Conservation (phyloP, 2,888 invertebrate species). For the Corythucha ciliata region DNA sequence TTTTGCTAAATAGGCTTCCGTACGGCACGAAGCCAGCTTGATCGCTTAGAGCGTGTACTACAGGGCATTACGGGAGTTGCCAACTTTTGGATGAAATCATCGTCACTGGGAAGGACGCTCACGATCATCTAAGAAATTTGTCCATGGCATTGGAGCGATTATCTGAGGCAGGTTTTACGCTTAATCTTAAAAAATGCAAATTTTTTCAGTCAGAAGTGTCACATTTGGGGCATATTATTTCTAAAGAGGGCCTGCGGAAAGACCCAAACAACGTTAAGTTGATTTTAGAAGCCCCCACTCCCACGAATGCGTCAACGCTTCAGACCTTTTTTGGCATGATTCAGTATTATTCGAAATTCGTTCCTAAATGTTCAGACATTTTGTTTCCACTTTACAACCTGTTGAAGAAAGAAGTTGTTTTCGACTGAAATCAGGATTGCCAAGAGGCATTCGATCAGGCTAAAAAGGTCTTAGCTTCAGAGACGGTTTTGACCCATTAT, state of each 20-base stretch:
- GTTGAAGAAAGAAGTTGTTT: neutral
- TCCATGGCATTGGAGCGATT: no score
- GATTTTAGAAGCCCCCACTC: neutral
- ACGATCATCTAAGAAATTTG: no score
- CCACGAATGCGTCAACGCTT: neutral
- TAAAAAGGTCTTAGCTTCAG: neutral
- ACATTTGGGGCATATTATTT: neutral
- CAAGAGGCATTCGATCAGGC: neutral
- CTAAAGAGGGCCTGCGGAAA: neutral
- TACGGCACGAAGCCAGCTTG: neutral
- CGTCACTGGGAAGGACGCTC: neutral
- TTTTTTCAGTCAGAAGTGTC: neutral
- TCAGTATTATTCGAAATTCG: neutral
- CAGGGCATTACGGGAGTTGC: neutral
- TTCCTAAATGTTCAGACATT: neutral
- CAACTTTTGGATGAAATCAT: neutral
- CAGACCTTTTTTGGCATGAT: neutral
- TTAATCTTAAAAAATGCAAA: neutral
- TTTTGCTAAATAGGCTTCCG: constrained; percentile 8
- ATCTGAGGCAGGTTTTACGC: neutral
- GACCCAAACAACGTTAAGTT: neutral
- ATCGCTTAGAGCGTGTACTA: neutral
- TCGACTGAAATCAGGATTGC: neutral
- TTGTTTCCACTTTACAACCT: neutral
- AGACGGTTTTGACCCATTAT: neutral